Evolutionary conservation across 2,888 invertebrate genomes (phyloP), one percentile per base, ranked within the genome.

Genomic region (Hypolimnas misippus): DNA sequence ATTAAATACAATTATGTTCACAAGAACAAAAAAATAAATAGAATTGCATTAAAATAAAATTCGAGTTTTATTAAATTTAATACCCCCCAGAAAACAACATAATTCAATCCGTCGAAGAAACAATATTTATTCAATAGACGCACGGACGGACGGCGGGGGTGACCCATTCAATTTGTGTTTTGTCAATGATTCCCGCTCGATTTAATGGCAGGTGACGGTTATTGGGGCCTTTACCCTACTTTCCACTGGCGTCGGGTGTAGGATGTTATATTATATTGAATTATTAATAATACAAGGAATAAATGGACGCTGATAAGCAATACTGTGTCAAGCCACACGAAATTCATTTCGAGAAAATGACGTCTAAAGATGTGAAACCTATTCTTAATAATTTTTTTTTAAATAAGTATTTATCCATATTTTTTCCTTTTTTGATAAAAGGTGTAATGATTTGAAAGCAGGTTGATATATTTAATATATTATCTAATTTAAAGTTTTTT

Each of bases 151-250:
- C 65, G 53, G 64, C 65, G 69, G 73, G 54, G 51, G 58, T 44
- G 54, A 65, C 67, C 78, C 75, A 76, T 84, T 84, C 85, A 86
- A 86, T 87, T 87, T 84, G 84, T 80, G 86, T 83, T 76, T 76
- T 74, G 84, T 79, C 83, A 85, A 86, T 87, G 87, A 86, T 79
- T 82, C 86, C 75, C 82, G 86, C 85, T 82, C 86, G 80, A 84
- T 89, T 88, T 90, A 84, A 87, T 83, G 74, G 78, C 89, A 89
- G 89, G 89, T 89, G 89, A 88, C 86, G 81, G 78, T 79, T 77
- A 74, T 74, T 66, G 70, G 65, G 42, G 44, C 63, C 19, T 50
- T 65, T 65, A 63, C 70, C 66, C 68, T 53, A 59, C 55, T n/a
- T 21, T 52, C 17, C 19, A 12, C 12, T 19, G 12, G 1, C 29